These are phyloP conservation scores for Cephus runcator DNA, from an alignment of 2,888 invertebrate species.

Conservation along the genomic window DNA sequence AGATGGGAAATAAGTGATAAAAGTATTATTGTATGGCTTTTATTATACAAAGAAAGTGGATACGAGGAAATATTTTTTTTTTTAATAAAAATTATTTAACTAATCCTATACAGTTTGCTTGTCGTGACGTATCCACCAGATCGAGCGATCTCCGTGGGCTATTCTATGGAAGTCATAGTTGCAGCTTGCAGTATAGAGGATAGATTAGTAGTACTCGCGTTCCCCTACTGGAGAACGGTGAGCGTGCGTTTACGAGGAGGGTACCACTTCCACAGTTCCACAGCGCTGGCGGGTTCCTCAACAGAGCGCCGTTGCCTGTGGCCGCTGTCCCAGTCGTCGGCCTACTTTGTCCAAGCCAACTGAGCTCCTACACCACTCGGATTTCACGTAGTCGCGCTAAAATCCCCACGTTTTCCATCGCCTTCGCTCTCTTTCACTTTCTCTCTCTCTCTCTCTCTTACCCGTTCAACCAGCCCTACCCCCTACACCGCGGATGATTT, in stretches of 20 bases:
- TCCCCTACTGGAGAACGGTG: constrained; percentile 52
- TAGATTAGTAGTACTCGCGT: constrained; percentile 14
- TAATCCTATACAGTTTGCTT: not conserved
- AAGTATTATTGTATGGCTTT: not conserved
- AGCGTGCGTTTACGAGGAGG: constrained; percentile 24
- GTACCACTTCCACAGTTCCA: constrained; percentile 21
- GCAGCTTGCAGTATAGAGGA: not conserved
- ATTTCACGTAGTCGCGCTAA: not conserved
- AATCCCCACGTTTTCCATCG: not conserved
- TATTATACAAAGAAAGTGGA: not conserved
- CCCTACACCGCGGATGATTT: not conserved
- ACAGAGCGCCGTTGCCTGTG: constrained; percentile 57
- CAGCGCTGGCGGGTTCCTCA: constrained; percentile 26
- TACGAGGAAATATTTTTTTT: not conserved
- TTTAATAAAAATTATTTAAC: not conserved
- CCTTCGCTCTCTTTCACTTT: constrained; percentile 13
- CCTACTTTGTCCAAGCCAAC: constrained; percentile 63
- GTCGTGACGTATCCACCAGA: not conserved
- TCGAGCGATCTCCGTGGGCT: not conserved
- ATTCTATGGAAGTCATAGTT: not conserved
- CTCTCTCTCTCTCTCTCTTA: constrained; percentile 20
- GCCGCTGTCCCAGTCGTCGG: constrained; percentile 65
- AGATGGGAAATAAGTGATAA: not conserved
- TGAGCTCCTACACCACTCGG: constrained; percentile 29
- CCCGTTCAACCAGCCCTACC: not conserved